A percentile compares a stretch with the other conserved stretches of the same genome.
phyloP scores from a whole-genome alignment of 2,797 vertebrate genomes.

The Sebastes goodei region DNA sequence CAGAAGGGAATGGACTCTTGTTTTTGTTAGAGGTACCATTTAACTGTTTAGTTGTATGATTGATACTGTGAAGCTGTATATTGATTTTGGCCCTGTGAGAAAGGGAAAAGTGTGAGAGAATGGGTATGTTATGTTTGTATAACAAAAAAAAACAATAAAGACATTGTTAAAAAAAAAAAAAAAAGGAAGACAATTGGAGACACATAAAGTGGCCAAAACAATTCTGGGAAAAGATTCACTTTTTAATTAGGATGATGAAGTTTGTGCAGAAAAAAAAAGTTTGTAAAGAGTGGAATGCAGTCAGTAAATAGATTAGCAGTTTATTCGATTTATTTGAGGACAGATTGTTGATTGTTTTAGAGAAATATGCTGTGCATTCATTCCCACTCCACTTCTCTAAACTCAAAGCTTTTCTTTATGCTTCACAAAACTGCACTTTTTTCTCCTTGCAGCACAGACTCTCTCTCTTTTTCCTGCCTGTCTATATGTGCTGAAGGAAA shows the following conservation, averaged over 20 bases:
- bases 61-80: no score
- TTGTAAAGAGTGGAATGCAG: background rate
- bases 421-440: constrained; percentile 32
- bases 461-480: constrained; percentile 35
- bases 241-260: background rate
- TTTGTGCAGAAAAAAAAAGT: background rate
- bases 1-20: no score
- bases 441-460: constrained; percentile 14
- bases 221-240: background rate
- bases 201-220: background rate
- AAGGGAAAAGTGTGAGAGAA: no score
- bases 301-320: background rate
- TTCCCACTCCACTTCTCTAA: background rate
- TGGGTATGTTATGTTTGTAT: no score
- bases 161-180: no score
- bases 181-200: constrained; percentile 9
- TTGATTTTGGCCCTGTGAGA: no score
- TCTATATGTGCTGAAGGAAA: constrained; percentile 45
- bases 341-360: background rate
- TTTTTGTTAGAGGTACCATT: no score
- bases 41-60: no score
- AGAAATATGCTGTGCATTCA: background rate
- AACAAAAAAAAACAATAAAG: no score
- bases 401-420: constrained; percentile 56
- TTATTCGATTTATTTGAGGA: background rate